Evolutionary conservation across 1,140 invertebrate genomes (phyloP), one percentile per base, ranked within the genome.

Genomic region (Heliconius nattereri): DNA sequence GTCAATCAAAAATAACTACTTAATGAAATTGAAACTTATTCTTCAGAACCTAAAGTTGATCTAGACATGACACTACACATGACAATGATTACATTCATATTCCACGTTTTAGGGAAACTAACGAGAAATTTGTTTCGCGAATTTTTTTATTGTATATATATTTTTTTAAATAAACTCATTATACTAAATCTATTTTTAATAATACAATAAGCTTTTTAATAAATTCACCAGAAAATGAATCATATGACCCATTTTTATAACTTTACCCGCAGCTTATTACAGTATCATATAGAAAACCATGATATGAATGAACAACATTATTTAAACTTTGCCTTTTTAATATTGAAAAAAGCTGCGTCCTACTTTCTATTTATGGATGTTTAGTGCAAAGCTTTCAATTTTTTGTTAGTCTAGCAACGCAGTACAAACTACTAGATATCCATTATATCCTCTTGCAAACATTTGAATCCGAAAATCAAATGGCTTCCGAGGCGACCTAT

Each of bases 301-400:
- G 23, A 26, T 66, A 26, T 26, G 23, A 26, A 26, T 26, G 60
- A 66, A 29, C 54, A 60, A 60, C 54, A 60, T 60, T 60, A 60
- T 60, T 60, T 60, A 60, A 60, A 60, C n/a, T 60, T 60, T 60
- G 54, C 54, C n/a, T 26, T 66, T 66, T 66, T 29, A 66, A 66
- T 66, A 66, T 29, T 66, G 60, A 66, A 66, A 66, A 66, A 66
- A 66, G 60, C 60, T 29, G 11, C 26, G 60, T 29, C 5, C 60
- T n/a, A 66, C 60, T 66, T 66, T 66, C 60, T 66, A 66, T 66
- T 66, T 66, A 66, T 29, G 13, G 23, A 26, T 29, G 60, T 66
- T 66, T 29, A 66, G 11, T 26, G 60, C 23, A 29, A 66, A 60
- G 54, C 54, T 57, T 57, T 57, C 54, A 60, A 60, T 60, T 60